Percentiles rank a stretch among this genome's conserved stretches.
Conservation (phyloP, 2,888 invertebrate species). For the Nowickia ferox region DNA sequence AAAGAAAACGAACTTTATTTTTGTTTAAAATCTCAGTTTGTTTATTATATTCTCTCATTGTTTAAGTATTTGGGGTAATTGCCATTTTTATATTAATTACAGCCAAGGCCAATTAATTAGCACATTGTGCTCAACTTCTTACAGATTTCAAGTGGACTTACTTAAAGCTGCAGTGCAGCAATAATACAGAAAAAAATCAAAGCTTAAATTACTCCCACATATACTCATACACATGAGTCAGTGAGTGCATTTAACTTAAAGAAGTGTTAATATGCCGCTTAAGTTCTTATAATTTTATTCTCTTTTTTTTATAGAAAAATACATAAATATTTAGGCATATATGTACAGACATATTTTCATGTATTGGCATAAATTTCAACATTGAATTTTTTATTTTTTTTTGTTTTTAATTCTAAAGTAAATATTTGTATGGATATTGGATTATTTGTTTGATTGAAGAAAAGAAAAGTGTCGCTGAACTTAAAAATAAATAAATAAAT, state of each 20-base stretch:
- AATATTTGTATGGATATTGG: slow-evolving; percentile 1
- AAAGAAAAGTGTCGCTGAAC: slow-evolving; percentile 4
- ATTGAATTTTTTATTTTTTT: not conserved
- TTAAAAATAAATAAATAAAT: slow-evolving; percentile 2
- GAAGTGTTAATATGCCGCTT: slow-evolving; percentile 1
- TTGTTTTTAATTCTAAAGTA: slow-evolving; percentile 10
- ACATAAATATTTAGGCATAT: slow-evolving; percentile 12
- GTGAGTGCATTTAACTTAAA: not conserved
- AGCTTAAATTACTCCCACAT: slow-evolving; percentile 24
- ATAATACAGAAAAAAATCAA: not conserved
- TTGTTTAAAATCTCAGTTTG: slow-evolving; percentile 4
- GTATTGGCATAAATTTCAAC: slow-evolving; percentile 9
- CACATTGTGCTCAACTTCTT: slow-evolving; percentile 77
- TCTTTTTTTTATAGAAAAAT: not conserved
- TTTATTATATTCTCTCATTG: slow-evolving; percentile 72
- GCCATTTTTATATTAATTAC: slow-evolving; percentile 80
- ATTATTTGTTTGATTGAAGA: not conserved
- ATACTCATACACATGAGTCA: not conserved
- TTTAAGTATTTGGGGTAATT: slow-evolving; percentile 77
- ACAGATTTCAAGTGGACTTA: slow-evolving; percentile 28
- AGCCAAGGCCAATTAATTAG: slow-evolving; percentile 80
- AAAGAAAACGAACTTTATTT: not conserved
- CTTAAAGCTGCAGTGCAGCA: not conserved
- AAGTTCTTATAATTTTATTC: not conserved
- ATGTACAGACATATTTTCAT: too few species aligned